phyloP scores from a whole-genome alignment of 2,113 vertebrate species.

The Anguilla japonica region DNA sequence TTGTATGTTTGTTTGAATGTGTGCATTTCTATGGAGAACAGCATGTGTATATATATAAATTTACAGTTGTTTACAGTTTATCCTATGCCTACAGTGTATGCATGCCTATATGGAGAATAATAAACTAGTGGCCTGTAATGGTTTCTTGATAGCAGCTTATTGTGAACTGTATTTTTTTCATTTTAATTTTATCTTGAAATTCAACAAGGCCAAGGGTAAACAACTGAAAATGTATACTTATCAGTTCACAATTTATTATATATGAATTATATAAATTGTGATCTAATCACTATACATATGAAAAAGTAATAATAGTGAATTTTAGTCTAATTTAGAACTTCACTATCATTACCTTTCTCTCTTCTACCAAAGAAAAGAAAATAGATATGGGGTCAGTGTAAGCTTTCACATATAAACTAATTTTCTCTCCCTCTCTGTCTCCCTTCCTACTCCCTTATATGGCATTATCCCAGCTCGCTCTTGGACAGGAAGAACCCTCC shows the following conservation, averaged over 20 bases:
- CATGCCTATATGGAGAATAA: conserved; percentile 1
- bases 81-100: not conserved
- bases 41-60: not conserved
- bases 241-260: not conserved
- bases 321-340: no score
- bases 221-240: conserved; percentile 3
- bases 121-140: not conserved
- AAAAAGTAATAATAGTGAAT: no score
- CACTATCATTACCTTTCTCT: no score
- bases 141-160: conserved; percentile 9
- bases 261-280: no score
- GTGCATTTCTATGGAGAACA: not conserved
- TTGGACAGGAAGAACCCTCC: conserved; percentile 36
- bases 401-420: not conserved
- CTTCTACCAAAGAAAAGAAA: not conserved
- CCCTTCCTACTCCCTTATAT: not conserved
- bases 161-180: conserved; percentile 9
- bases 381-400: not conserved
- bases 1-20: not conserved
- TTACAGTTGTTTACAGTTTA: not conserved
- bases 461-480: conserved; percentile 41
- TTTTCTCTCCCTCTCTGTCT: not conserved
- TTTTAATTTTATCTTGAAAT: conserved; percentile 12
- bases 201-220: conserved; percentile 12
- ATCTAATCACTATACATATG: no score